Base-by-base conservation (phyloP, 1,140 invertebrate genomes). In the Apis dorsata region DNA sequence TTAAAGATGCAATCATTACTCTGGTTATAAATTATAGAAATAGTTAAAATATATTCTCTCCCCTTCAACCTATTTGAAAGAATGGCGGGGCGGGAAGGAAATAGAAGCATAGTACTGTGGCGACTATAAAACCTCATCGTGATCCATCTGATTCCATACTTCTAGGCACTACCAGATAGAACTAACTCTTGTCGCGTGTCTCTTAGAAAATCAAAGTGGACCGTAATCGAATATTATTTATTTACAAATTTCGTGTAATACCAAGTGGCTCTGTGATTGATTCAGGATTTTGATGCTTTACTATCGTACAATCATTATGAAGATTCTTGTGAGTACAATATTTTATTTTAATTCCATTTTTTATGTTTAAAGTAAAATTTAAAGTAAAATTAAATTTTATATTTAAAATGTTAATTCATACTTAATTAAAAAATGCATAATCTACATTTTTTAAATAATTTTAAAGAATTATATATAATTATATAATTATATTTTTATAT, bases 111-210 rank as follows among this genome's bases (percentile, higher is more conserved):
- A 86, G 79, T 60, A 83, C 80, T 70, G 51, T 78, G 84, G 53
- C 68, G 86, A 82, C 75, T 89, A 89, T 89, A 89, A 89, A 89
- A 59, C 75, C 87, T 75, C 87, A 81, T 66, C 79, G 73, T 89
- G 73, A 66, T 57, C 76, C 72, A 80, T 81, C 73, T 71, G 74
- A 51, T 60, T 63, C 34, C 75, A 77, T 84, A 86, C 53, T 59
- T 81, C 55, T 77, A 68, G 49, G 51, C 74, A 68, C 73, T 65
- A 44, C 51, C 69, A 63, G 84, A 69, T 79, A 72, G 77, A 19
- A 72, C 74, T 53, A 85, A 65, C 81, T 87, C 75, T 74, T 59
- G 62, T 60, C 62, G 85, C 63, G 75, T 74, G 62, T 15, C 60
- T 75, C 57, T 79, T 55, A 63, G 24, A 60, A 66, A 28, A 63